Percentiles rank a stretch among this genome's conserved stretches.
Evolutionary conservation across 2,888 invertebrate genomes (phyloP).

Genomic region (Dysmachus trigonus): DNA sequence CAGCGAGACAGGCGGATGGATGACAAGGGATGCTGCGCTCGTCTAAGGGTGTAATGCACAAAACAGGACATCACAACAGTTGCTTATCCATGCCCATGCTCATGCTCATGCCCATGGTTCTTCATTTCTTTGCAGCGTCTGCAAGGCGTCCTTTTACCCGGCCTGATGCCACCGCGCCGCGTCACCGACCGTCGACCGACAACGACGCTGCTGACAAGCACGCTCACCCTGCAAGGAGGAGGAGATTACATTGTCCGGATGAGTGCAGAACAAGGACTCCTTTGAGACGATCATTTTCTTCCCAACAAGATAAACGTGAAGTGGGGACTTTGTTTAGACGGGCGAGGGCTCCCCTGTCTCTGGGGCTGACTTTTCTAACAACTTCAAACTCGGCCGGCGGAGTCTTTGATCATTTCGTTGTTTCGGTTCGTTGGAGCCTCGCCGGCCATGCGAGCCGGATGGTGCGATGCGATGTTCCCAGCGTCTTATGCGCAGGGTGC

Average conservation of each 20-base stretch:
- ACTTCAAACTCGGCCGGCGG: neutral
- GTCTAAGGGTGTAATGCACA: neutral
- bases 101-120: neutral
- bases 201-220: neutral
- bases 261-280: neutral
- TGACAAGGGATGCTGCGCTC: neutral
- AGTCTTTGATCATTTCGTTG: neutral
- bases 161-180: neutral
- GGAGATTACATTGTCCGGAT: neutral
- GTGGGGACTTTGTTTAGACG: neutral
- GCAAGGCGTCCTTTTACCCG: neutral
- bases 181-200: no score
- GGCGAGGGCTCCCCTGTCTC: neutral
- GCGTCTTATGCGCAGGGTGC: neutral
- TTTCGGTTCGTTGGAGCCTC: neutral
- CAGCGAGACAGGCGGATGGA: neutral
- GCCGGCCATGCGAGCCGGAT: neutral
- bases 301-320: neutral
- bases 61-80: conserved; percentile 26
- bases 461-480: neutral
- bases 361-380: neutral
- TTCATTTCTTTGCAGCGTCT: neutral
- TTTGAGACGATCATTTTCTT: neutral
- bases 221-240: neutral
- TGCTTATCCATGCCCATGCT: conserved; percentile 2